Conservation (phyloP, 2,797 vertebrate genomes). For the Australoheros facetus region DNA sequence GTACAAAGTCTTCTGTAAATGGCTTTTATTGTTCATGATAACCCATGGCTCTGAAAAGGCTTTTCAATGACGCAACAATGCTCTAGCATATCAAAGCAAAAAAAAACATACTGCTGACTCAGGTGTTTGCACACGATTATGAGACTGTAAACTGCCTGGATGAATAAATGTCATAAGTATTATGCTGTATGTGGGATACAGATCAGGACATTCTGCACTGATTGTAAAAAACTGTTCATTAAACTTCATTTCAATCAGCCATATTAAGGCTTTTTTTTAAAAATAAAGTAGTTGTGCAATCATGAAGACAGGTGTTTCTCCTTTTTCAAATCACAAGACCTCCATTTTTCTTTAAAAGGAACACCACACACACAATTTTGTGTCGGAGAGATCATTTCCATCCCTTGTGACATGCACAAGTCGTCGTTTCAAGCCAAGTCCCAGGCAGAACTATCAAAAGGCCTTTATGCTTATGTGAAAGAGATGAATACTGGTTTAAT, state of each 20-base stretch:
- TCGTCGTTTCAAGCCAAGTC: conserved; percentile 23
- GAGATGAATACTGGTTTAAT: conserved; percentile 33
- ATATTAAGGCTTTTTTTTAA: neutral
- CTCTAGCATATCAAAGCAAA: neutral
- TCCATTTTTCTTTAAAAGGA: neutral
- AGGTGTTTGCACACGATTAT: neutral
- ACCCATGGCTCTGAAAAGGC: neutral
- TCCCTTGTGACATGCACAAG: conserved; percentile 63
- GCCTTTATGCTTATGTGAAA: conserved; percentile 45
- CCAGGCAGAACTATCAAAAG: conserved; percentile 43
- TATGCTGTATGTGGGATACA: neutral
- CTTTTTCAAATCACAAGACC: neutral
- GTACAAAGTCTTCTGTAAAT: neutral
- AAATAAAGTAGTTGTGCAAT: neutral
- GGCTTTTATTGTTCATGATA: neutral
- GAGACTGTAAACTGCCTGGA: neutral
- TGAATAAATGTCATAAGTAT: neutral
- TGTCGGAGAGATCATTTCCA: neutral
- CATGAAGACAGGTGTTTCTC: neutral
- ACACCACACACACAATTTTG: neutral
- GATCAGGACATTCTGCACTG: neutral
- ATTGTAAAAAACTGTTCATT: neutral
- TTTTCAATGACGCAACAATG: neutral
- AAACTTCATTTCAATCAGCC: neutral
- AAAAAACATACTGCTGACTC: neutral